Percentiles rank a stretch among this genome's conserved stretches.
phyloP scores from a whole-genome alignment of 1,140 invertebrate genomes.

The Drosophila pectinifera region DNA sequence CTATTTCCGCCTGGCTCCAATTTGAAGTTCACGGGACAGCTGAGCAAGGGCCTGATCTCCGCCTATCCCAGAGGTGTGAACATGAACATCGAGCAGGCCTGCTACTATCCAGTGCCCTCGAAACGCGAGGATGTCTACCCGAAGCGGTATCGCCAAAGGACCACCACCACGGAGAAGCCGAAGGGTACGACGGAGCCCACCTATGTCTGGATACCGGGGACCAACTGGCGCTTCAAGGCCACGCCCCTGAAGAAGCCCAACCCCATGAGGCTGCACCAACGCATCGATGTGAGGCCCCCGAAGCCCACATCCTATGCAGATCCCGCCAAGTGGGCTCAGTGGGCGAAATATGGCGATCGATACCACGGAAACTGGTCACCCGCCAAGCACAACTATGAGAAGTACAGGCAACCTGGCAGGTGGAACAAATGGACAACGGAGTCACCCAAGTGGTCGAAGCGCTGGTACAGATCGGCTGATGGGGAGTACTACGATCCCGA shows the following conservation, averaged over 20 bases:
- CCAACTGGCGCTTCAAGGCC: slow-evolving; percentile 72
- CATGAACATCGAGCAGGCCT: slow-evolving; percentile 70
- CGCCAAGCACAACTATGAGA: slow-evolving; percentile 28
- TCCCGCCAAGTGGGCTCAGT: slow-evolving; percentile 52
- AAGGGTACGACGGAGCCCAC: slow-evolving; percentile 54
- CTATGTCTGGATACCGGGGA: slow-evolving; percentile 76
- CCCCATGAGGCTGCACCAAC: slow-evolving; percentile 32
- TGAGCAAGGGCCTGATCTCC: slow-evolving; percentile 66
- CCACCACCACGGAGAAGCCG: slow-evolving; percentile 61
- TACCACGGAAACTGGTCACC: slow-evolving; percentile 44
- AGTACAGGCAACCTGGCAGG: slow-evolving; percentile 35
- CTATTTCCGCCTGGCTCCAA: slow-evolving; percentile 67
- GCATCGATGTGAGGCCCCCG: slow-evolving; percentile 53
- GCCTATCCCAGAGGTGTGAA: slow-evolving; percentile 55
- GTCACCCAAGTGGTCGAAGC: slow-evolving; percentile 52
- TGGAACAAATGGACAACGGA: slow-evolving; percentile 70
- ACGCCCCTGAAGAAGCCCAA: slow-evolving; percentile 69
- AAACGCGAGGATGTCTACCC: slow-evolving; percentile 74
- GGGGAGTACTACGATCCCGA: slow-evolving; percentile 33
- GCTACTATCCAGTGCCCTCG: slow-evolving; percentile 72
- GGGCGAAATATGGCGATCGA: slow-evolving; percentile 54
- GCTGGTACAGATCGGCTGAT: slow-evolving; percentile 39
- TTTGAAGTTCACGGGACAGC: slow-evolving; percentile 67
- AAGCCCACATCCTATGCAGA: slow-evolving; percentile 21
- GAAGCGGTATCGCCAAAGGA: slow-evolving; percentile 64